Percentiles rank a stretch among this genome's conserved stretches.
Conservation (phyloP, 1,140 invertebrate genomes). For the Matsumurasca onukii region DNA sequence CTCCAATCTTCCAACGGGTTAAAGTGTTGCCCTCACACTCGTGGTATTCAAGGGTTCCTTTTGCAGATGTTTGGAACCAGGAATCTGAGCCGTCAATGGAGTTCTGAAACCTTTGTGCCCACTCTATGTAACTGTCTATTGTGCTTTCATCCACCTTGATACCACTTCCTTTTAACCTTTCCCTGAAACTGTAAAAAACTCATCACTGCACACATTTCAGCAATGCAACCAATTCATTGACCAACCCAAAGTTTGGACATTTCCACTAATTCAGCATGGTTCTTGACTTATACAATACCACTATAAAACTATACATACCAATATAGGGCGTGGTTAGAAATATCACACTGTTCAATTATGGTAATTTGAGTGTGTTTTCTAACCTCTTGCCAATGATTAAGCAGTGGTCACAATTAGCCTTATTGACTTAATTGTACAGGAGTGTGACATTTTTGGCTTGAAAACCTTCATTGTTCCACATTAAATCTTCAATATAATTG, state of each 20-base stretch:
- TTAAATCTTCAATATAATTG: no score
- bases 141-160: background rate
- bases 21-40: conserved; percentile 58
- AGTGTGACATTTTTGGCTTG: no score
- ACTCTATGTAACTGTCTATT: conserved; percentile 39
- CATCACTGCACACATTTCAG: background rate
- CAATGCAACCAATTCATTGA: no score
- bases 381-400: no score
- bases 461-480: no score
- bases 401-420: no score
- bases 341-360: background rate
- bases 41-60: conserved; percentile 55
- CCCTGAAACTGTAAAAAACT: conserved; percentile 9
- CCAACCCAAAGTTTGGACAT: no score
- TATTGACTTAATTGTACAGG: no score
- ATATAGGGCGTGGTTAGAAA: background rate
- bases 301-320: background rate
- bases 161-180: background rate
- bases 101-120: conserved; percentile 46
- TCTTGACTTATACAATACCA: background rate
- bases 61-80: conserved; percentile 60
- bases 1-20: conserved; percentile 61
- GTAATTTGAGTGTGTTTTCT: background rate
- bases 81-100: conserved; percentile 56
- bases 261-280: no score